A percentile compares a stretch with the other conserved stretches of the same genome.
Conservation (phyloP, 2,113 vertebrate species). For the Thunnus thynnus region DNA sequence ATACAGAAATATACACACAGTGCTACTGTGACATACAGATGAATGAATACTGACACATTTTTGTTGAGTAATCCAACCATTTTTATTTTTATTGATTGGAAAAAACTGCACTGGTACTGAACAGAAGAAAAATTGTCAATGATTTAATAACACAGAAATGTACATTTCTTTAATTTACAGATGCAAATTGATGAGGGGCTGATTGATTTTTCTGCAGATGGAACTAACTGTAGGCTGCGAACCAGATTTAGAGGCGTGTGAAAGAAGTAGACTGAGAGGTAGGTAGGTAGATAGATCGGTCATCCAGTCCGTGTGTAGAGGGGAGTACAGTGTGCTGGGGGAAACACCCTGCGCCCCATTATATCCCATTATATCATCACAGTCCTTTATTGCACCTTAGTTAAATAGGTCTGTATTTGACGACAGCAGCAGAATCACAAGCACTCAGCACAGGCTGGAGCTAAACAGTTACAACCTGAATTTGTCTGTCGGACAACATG, state of each 20-base stretch:
- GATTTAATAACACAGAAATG: slow-evolving; percentile 8
- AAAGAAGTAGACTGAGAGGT: neutral
- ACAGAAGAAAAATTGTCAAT: neutral
- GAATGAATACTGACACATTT: neutral
- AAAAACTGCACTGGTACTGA: neutral
- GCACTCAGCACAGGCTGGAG: neutral
- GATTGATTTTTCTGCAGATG: slow-evolving; percentile 19
- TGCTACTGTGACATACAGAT: neutral
- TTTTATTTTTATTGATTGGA: neutral
- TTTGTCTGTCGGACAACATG: neutral
- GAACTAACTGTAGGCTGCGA: neutral
- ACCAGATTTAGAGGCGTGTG: neutral
- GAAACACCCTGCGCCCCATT: neutral
- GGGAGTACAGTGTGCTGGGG: neutral
- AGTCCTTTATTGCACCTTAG: neutral
- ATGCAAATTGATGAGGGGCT: slow-evolving; percentile 16
- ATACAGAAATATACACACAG: neutral
- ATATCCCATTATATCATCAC: slow-evolving; percentile 12
- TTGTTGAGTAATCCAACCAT: neutral
- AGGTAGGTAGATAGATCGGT: neutral
- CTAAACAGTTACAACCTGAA: neutral
- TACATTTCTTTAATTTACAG: slow-evolving; percentile 8
- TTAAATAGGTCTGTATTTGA: neutral
- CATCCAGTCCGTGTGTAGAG: neutral
- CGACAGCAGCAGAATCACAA: slow-evolving; percentile 5